Percentiles rank a stretch among this genome's conserved stretches.
These are phyloP conservation scores for Aythya fuligula DNA, from an alignment of 2,797 vertebrate genomes.

Conservation along the genomic window DNA sequence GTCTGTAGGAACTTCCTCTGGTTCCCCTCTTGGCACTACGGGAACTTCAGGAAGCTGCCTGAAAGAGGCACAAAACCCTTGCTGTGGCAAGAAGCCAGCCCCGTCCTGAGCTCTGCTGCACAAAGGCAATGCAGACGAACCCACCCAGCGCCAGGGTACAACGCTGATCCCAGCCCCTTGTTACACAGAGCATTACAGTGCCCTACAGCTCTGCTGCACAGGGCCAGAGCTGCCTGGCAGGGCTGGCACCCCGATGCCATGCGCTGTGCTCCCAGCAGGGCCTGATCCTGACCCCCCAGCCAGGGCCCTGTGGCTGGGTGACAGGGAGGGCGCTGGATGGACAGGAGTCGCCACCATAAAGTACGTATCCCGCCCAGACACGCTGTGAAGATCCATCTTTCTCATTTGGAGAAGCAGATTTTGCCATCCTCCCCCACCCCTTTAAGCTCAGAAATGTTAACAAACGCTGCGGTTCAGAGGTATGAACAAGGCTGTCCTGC, in stretches of 20 bases:
- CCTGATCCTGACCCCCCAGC: neutral
- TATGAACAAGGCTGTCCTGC: slow-evolving; percentile 58
- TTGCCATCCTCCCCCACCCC: neutral
- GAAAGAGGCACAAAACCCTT: neutral
- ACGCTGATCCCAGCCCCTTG: neutral
- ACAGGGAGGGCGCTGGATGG: neutral
- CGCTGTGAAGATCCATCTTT: neutral
- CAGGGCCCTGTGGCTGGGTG: neutral
- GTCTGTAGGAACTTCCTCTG: slow-evolving; percentile 48
- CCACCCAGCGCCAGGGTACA: neutral
- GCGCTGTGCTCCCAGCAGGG: too few relatives aligned
- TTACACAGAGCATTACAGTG: neutral
- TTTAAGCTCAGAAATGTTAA: slow-evolving; percentile 46
- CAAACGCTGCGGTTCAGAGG: slow-evolving; percentile 37
- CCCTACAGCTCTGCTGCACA: neutral
- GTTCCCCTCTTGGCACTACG: slow-evolving; percentile 11
- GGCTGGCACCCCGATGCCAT: too few relatives aligned
- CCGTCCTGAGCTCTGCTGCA: neutral
- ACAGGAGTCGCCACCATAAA: neutral
- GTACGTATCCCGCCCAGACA: neutral
- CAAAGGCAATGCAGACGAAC: too few relatives aligned
- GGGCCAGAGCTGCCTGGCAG: neutral
- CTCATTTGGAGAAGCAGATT: slow-evolving; percentile 28
- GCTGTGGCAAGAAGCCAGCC: neutral
- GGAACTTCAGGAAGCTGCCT: slow-evolving; percentile 37